Percentiles rank a stretch among this genome's conserved stretches.
These are phyloP conservation scores for Phanerotoma sp. DNA, from an alignment of 2,888 invertebrate genomes.

Conservation along the genomic window DNA sequence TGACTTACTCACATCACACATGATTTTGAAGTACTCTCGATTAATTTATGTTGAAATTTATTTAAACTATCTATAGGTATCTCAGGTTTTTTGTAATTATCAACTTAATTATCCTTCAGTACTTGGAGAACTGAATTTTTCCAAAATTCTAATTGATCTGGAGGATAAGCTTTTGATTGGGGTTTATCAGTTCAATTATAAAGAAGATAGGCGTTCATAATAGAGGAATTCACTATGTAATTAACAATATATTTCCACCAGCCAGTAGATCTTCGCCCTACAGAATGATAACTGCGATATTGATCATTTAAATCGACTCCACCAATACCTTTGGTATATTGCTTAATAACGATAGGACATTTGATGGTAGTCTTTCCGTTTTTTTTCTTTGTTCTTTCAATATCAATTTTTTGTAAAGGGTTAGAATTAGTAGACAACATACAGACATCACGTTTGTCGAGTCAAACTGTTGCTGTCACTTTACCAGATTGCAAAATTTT, in stretches of 20 bases:
- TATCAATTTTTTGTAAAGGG: background rate
- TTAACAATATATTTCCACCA: slow-evolving; percentile 22
- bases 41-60: background rate
- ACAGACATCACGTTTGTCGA: slow-evolving; percentile 7
- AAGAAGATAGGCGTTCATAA: slow-evolving; percentile 20
- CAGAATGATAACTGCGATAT: background rate
- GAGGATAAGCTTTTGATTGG: background rate
- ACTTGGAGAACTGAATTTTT: slow-evolving; percentile 8
- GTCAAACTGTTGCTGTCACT: slow-evolving; percentile 10
- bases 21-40: background rate
- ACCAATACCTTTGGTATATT: slow-evolving; percentile 1
- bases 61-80: background rate
- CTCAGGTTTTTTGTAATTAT: too few species aligned
- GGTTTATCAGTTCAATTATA: slow-evolving; percentile 10
- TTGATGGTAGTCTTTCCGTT: too few species aligned
- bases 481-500: background rate
- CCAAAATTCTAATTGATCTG: slow-evolving; percentile 11
- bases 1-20: background rate
- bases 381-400: background rate
- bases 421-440: slow-evolving; percentile 5
- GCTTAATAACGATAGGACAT: background rate
- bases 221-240: slow-evolving; percentile 18
- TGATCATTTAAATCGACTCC: slow-evolving; percentile 2
- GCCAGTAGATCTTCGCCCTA: slow-evolving; percentile 5
- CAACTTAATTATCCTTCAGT: slow-evolving; percentile 8